Base-by-base conservation (phyloP, 2,888 invertebrate species). In the Piscicola geometra region DNA sequence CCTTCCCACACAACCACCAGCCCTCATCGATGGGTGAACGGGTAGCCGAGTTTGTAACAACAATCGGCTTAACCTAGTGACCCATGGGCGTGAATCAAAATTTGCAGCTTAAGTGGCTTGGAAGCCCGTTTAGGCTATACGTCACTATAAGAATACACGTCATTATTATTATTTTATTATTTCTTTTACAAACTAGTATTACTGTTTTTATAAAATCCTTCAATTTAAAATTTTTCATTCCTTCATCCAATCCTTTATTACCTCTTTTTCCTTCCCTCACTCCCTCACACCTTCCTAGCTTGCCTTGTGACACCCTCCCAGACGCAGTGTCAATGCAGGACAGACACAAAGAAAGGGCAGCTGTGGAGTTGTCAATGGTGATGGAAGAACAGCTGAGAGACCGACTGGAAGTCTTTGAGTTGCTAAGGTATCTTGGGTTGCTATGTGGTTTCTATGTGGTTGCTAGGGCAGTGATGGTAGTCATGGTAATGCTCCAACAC, bases 291-390 rank as follows among this genome's bases (percentile, higher is more conserved):
- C 21, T 47, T 47, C 9, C 21, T 15, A 47, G 9, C 21, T 47
- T 47, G 21, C 21, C 21, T 47, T 47, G 21, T 15, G 9, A 15
- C 9, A 15, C 21, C 12, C 50, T 25, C 21, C 5, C 60, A 56
- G 60, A 21, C 60, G 60, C 60, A 18, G n/a, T 56, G n/a, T 56
- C 12, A 5, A 25, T 56, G 25, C n/a, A 3, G n/a, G 60, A 56
- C 60, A 56, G 9, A 15, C 15, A 36, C 32, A 71, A 30, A 21
- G 18, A 21, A 47, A 52, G 28, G 52, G 50, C 41, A 0, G 32
- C 28, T 47, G 25, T 41, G 50, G 71, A 71, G 50, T 18, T 69
- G 3, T 25, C 36, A 41, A 69, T 35, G 69, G 36, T 41, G 25
- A 33, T 41, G 67, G 67, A 69, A 1, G 41, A 69, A 21, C 41